A percentile compares a stretch with the other conserved stretches of the same genome.
phyloP scores from a whole-genome alignment of 2,888 invertebrate genomes.

The Drosophila paranaensis region DNA sequence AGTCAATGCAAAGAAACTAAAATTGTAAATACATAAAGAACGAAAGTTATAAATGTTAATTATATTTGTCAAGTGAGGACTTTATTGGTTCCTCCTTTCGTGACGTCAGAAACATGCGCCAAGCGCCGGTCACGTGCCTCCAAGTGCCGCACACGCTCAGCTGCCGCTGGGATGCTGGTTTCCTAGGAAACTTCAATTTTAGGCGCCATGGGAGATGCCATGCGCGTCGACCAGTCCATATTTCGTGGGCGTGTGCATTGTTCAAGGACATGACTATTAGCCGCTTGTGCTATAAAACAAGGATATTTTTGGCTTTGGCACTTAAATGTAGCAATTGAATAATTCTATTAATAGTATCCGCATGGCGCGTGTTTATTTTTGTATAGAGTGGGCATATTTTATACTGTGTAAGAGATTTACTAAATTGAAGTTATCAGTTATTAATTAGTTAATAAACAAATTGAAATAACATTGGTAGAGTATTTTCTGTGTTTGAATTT shows the following conservation, averaged over 20 bases:
- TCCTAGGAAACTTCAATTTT: slow-evolving; percentile 43
- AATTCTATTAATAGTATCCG: background rate
- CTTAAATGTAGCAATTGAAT: background rate
- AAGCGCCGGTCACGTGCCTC: slow-evolving; percentile 58
- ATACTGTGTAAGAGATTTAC: background rate
- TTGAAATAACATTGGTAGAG: no score
- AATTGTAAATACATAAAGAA: slow-evolving; percentile 85
- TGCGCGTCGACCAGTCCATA: slow-evolving; percentile 40
- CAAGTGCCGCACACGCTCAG: slow-evolving; percentile 29
- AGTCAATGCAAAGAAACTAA: slow-evolving; percentile 87
- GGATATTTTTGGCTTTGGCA: background rate
- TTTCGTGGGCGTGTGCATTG: slow-evolving; percentile 25
- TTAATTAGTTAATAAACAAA: background rate
- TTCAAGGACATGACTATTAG: slow-evolving; percentile 49
- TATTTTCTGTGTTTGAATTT: background rate
- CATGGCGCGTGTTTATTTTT: background rate
- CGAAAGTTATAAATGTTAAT: slow-evolving; percentile 43
- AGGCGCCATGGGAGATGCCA: slow-evolving; percentile 61
- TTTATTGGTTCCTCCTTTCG: slow-evolving; percentile 5
- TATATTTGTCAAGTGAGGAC: slow-evolving; percentile 33
- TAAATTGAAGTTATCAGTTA: background rate
- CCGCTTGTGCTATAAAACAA: background rate
- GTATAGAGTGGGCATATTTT: background rate
- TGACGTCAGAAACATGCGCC: slow-evolving; percentile 11
- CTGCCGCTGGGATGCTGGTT: slow-evolving; percentile 12